These are phyloP conservation scores for Pelodytes ibericus DNA, from an alignment of 2,797 vertebrate species.

Conservation along the genomic window DNA sequence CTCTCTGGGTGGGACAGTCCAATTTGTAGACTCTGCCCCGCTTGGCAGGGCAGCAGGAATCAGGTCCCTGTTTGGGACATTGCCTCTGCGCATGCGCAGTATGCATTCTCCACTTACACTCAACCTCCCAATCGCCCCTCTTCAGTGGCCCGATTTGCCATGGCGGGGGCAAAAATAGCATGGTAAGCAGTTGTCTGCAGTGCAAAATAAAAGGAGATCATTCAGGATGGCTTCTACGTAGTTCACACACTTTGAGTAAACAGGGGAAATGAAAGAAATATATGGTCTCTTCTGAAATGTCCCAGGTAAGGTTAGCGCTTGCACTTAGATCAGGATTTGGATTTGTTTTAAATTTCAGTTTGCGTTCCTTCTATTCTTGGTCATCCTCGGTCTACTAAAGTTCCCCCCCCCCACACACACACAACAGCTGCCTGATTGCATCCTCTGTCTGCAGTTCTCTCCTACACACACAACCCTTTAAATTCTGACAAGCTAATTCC, in stretches of 20 bases:
- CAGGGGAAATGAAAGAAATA: neutral
- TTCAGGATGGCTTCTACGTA: neutral
- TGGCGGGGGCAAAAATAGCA: too few relatives aligned
- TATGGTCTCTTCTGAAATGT: neutral
- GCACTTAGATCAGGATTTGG: neutral
- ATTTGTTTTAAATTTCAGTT: conserved; percentile 2
- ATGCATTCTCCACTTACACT: too few relatives aligned
- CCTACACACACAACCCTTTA: conserved; percentile 36
- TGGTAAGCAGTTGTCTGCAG: too few relatives aligned
- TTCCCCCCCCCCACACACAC: conserved; percentile 30
- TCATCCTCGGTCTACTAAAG: conserved; percentile 27
- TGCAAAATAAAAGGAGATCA: neutral
- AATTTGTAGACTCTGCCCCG: too few relatives aligned
- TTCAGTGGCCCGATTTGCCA: too few relatives aligned
- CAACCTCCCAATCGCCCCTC: too few relatives aligned
- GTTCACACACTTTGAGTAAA: neutral
- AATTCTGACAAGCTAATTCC: conserved; percentile 26
- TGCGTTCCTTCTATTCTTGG: conserved; percentile 13
- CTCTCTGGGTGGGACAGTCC: too few relatives aligned
- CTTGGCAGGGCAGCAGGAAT: too few relatives aligned
- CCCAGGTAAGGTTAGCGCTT: neutral
- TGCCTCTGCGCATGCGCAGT: too few relatives aligned
- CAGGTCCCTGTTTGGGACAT: too few relatives aligned
- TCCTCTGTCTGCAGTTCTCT: conserved; percentile 37
- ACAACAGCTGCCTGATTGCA: conserved; percentile 32